Evolutionary conservation across 2,888 invertebrate species (phyloP).

Genomic region (Cephus rjabovi): DNA sequence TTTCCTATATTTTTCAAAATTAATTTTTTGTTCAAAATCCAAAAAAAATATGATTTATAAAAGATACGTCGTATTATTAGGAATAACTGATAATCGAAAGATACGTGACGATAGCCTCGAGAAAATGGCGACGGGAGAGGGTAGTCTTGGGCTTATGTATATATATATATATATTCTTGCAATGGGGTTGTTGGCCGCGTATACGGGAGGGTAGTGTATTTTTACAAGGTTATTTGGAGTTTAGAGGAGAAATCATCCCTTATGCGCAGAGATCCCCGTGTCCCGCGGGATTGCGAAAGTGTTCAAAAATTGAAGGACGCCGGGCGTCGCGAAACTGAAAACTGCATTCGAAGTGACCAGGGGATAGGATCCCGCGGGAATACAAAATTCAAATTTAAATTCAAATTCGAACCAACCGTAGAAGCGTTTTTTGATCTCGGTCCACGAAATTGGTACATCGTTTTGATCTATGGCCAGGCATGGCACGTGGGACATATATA

Average conservation of each 20-base stretch:
- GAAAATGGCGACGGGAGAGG: neutral
- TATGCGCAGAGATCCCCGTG: slow-evolving; percentile 33
- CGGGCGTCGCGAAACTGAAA: slow-evolving; percentile 42
- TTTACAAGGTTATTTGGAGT: slow-evolving; percentile 59
- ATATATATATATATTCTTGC: neutral
- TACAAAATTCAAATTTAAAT: slow-evolving; percentile 58
- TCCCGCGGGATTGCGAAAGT: slow-evolving; percentile 35
- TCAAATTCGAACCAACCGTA: slow-evolving; percentile 50
- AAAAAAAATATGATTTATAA: neutral
- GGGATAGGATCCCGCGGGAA: slow-evolving; percentile 47
- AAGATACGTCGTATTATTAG: neutral
- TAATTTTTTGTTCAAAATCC: neutral
- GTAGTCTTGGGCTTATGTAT: neutral
- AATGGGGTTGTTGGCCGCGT: neutral
- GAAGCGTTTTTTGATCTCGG: slow-evolving; percentile 39
- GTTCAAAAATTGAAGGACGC: slow-evolving; percentile 64
- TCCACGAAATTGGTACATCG: slow-evolving; percentile 39
- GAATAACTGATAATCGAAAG: neutral
- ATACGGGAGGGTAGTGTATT: slow-evolving; percentile 36
- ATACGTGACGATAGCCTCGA: neutral
- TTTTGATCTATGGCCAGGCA: slow-evolving; percentile 35
- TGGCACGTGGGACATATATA: neutral
- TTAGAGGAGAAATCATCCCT: slow-evolving; percentile 32
- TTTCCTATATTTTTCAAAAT: neutral
- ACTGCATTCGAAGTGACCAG: slow-evolving; percentile 64